Base-by-base conservation (phyloP, 1,140 invertebrate genomes). In the Meteorus sp. region DNA sequence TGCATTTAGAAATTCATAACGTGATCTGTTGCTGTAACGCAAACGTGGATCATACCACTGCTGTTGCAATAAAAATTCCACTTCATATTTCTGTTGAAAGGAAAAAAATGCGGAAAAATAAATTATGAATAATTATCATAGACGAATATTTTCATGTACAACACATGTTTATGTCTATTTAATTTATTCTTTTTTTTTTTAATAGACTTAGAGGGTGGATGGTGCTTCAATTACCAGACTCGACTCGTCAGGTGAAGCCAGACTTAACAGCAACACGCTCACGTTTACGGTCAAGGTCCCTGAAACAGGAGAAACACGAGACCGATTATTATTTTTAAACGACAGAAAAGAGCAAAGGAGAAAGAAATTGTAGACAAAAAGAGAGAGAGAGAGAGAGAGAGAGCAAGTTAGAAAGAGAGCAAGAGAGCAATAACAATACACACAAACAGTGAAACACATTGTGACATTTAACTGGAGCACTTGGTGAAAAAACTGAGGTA, bases 181-280 rank as follows among this genome's bases (percentile, higher is more conserved):
- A n/a, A n/a, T n/a, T n/a, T n/a, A n/a, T n/a, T n/a, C n/a, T n/a
- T n/a, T n/a, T n/a, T n/a, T n/a, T n/a, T n/a, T n/a, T n/a, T n/a
- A n/a, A n/a, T n/a, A n/a, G n/a, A n/a, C n/a, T n/a, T n/a, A n/a
- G n/a, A n/a, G n/a, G n/a, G n/a, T n/a, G n/a, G 3, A 43, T 23
- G 22, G 8, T 44, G 13, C 20, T 39, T 39, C 25, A 59, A 85
- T 86, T 86, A 94, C 93, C 87, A 95, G 84, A 84, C 93, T 95
- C 70, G 92, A 95, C 83, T 96, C 93, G 81, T 96, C 93, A 48
- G 93, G 93, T 59, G 93, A 96, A 69, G 93, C 92, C 78, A 96
- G 85, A 81, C 92, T 94, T 74, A 96, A 85, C 67, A 96, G 85
- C 76, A 95, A 83, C 61, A 96, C 92, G 80, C 92, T 95, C 73